These are phyloP conservation scores for Rhinoraja longicauda DNA, from an alignment of 2,797 vertebrate genomes.

Conservation along the genomic window DNA sequence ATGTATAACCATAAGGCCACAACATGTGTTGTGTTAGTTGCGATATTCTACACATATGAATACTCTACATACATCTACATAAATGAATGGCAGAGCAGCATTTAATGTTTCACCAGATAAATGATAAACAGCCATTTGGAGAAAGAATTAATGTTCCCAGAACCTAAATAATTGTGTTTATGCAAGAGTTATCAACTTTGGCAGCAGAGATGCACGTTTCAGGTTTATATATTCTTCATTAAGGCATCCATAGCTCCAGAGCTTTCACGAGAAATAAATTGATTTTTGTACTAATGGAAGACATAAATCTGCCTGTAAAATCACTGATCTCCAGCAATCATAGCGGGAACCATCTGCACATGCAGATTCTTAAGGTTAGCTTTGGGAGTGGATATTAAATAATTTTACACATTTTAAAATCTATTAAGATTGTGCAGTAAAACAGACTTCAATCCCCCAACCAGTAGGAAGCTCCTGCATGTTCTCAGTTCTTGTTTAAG, in stretches of 20 bases:
- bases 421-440: neutral
- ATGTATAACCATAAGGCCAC: neutral
- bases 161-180: neutral
- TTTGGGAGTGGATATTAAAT: constrained; percentile 20
- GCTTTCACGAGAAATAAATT: neutral
- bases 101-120: neutral
- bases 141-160: neutral
- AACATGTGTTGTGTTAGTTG: neutral
- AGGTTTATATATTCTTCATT: neutral
- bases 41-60: neutral
- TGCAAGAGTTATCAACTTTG: neutral
- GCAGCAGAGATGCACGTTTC: neutral
- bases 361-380: neutral
- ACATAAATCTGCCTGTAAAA: neutral
- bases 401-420: constrained; percentile 9
- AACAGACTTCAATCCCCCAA: constrained; percentile 10
- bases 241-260: neutral
- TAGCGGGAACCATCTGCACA: neutral
- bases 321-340: neutral
- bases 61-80: neutral
- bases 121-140: neutral
- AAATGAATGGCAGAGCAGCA: neutral
- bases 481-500: constrained; percentile 9
- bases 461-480: neutral
- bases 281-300: neutral